phyloP scores from a whole-genome alignment of 1,140 invertebrate genomes.

The Drosophila elegans region DNA sequence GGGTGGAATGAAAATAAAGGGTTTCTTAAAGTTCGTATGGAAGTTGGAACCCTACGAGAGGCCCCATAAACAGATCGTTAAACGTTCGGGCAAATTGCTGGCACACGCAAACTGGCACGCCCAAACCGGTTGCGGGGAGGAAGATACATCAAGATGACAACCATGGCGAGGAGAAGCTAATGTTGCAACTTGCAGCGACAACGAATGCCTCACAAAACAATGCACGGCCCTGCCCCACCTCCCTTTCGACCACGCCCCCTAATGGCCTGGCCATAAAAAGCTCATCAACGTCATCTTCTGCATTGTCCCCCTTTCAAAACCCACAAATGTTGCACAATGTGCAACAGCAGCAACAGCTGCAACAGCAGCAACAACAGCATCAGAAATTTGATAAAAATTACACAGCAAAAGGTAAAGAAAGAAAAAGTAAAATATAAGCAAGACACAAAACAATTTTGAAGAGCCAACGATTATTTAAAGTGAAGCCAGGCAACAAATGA shows the following conservation, averaged over 20 bases:
- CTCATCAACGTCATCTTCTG: constrained; percentile 70
- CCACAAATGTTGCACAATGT: constrained; percentile 50
- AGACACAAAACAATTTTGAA: constrained; percentile 71
- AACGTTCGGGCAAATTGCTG: constrained; percentile 74
- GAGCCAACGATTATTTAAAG: constrained; percentile 81
- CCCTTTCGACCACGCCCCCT: constrained; percentile 61
- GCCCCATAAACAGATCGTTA: constrained; percentile 78
- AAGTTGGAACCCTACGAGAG: constrained; percentile 8
- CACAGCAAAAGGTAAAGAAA: constrained; percentile 59
- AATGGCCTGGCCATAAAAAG: constrained; percentile 79
- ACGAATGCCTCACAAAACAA: constrained; percentile 45
- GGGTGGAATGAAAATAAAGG: constrained; percentile 32
- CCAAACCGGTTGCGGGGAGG: constrained; percentile 57
- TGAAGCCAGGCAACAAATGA: constrained; percentile 79
- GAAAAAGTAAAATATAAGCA: constrained; percentile 44
- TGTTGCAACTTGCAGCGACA: constrained; percentile 62
- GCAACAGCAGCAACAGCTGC: constrained; percentile 7
- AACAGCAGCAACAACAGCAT: constrained; percentile 32
- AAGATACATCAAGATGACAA: constrained; percentile 64
- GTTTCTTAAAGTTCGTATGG: constrained; percentile 17
- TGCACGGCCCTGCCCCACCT: constrained; percentile 20
- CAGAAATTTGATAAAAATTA: constrained; percentile 79
- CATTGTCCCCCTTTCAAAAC: constrained; percentile 21
- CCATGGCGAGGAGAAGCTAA: constrained; percentile 59
- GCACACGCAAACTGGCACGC: constrained; percentile 67